Evolutionary conservation across 2,888 invertebrate species (phyloP), one percentile per base, ranked within the genome.

Genomic region (Heliconius erato): DNA sequence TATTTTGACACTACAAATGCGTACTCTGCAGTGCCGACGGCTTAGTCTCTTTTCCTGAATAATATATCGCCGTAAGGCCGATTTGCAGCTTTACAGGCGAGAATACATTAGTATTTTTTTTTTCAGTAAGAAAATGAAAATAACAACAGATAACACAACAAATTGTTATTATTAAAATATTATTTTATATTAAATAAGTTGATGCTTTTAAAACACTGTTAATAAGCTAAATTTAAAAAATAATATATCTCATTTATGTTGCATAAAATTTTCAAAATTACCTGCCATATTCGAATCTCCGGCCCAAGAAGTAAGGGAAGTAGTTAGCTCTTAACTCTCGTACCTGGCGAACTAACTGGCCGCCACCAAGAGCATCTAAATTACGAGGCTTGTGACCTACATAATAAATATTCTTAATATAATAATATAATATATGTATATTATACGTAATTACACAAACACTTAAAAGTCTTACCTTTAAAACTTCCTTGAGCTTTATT

Each of bases 351-450:
- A 94, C 89, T 83, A 95, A 87, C 86, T 95, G 94, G 49, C 93
- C 95, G 54, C 94, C 94, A 68, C 95, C 95, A 72, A 92, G 84
- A 26, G 92, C 88, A 82, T 94, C 94, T 89, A 93, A 86, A 85
- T 91, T 91, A 83, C 93, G 90, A 79, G 92, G 90, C 87, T 96
- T 94, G 90, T 95, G 94, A 88, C 94, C 96, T 96, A 92, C 80
- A 84, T 44, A 83, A 79, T n/a, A 65, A 76, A 44, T 35, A 79
- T 16, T 76, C 0, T 59, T 72, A 79, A 67, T 44, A 69, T 69
- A 59, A 16, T 44, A 78, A 63, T 79, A 12, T 77, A 23, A 63
- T 65, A 40, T 40, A 40, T 40, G 40, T 40, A 40, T 63, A 19
- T 7, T 63, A 79, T 65, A 28, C 72, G 67, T 59, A 67, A 74